Evolutionary conservation across 2,888 invertebrate genomes (phyloP).

Genomic region (Dascillus cervinus): DNA sequence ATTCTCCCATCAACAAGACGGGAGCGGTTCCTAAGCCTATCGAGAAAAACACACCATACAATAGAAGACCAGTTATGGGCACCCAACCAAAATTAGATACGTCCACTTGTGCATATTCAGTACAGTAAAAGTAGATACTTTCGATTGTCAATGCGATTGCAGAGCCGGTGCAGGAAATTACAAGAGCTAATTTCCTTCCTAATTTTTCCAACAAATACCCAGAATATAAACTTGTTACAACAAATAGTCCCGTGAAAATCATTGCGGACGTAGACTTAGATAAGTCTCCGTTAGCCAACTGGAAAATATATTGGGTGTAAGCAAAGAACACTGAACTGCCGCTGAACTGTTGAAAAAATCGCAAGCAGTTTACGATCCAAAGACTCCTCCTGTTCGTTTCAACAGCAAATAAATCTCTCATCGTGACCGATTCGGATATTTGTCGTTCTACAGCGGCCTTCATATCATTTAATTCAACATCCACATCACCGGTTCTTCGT

Average conservation of each 20-base stretch:
- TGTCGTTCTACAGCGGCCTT: constrained; percentile 25
- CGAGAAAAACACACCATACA: constrained; percentile 43
- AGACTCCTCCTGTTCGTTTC: constrained; percentile 53
- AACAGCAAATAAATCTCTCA: constrained; percentile 47
- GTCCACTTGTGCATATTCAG: constrained; percentile 28
- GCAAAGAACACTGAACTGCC: constrained; percentile 54
- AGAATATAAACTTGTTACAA: constrained; percentile 49
- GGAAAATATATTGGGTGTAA: constrained; percentile 55
- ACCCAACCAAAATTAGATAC: constrained; percentile 35
- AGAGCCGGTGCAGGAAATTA: constrained; percentile 44
- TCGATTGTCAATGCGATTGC: constrained; percentile 34
- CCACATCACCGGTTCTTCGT: constrained; percentile 44
- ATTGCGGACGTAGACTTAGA: constrained; percentile 47
- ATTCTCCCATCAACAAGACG: constrained; percentile 43
- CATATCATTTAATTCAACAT: constrained; percentile 41
- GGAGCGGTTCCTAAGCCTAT: constrained; percentile 45
- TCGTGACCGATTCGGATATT: constrained; percentile 46
- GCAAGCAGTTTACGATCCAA: constrained; percentile 50
- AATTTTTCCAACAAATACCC: constrained; percentile 52
- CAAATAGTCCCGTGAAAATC: constrained; percentile 47
- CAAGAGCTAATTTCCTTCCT: constrained; percentile 54
- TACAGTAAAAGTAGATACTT: constrained; percentile 38
- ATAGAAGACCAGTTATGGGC: constrained; percentile 48
- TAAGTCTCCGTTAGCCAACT: constrained; percentile 36
- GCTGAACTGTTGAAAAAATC: constrained; percentile 52